These are phyloP conservation scores for Gymnoscelis rufifasciata DNA, from an alignment of 2,888 invertebrate species.

Conservation along the genomic window DNA sequence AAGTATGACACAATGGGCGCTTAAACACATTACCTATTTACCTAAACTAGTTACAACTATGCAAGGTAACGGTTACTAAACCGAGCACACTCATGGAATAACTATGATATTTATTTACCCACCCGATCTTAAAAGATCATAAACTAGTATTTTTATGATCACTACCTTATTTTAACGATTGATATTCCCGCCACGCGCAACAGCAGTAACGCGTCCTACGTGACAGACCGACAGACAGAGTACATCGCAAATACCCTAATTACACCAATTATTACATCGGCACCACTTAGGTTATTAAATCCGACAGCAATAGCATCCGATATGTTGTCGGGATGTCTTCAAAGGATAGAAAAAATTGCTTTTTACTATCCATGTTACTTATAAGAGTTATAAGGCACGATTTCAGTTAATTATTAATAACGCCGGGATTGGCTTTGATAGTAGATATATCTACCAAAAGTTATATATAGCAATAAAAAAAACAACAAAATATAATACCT, in stretches of 20 bases:
- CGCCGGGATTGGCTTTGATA: too few relatives aligned
- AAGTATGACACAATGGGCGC: too few relatives aligned
- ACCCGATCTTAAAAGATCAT: too few relatives aligned
- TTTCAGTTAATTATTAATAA: too few relatives aligned
- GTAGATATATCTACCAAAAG: too few relatives aligned
- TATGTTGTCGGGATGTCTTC: slow-evolving; percentile 36
- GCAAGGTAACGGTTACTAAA: neutral
- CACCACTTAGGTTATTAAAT: slow-evolving; percentile 47
- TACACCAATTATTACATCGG: slow-evolving; percentile 52
- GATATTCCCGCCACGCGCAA: slow-evolving; percentile 53
- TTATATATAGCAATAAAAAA: too few relatives aligned
- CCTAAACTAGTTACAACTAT: too few relatives aligned
- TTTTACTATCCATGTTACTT: neutral
- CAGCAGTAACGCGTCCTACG: slow-evolving; percentile 39
- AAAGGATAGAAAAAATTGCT: neutral
- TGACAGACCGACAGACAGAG: slow-evolving; percentile 38
- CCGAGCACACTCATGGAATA: too few relatives aligned
- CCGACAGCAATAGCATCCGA: slow-evolving; percentile 48
- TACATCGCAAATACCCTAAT: slow-evolving; percentile 48
- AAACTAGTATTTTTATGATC: slow-evolving; percentile 13
- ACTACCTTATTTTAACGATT: slow-evolving; percentile 16
- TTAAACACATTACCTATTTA: too few relatives aligned
- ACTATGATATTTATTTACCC: too few relatives aligned
- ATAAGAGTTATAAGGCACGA: neutral
- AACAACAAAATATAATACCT: too few relatives aligned